These are phyloP conservation scores for Holcopasites calliopsidis DNA, from an alignment of 1,140 invertebrate genomes.

Conservation along the genomic window DNA sequence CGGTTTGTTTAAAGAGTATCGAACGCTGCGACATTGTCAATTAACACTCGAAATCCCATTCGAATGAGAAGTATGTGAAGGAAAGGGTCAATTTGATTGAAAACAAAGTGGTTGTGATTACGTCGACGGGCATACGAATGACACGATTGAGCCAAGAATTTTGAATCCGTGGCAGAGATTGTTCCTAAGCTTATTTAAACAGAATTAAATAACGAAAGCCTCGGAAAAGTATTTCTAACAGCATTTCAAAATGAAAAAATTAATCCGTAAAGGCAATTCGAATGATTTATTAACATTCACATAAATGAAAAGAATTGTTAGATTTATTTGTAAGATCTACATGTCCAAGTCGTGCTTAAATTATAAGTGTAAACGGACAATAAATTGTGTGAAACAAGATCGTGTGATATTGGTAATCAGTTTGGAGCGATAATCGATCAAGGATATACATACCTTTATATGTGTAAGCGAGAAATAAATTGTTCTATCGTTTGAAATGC, in stretches of 20 bases:
- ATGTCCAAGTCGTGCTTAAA: constrained; percentile 2
- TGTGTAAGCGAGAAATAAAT: constrained; percentile 1
- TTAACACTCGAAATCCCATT: constrained; percentile 2
- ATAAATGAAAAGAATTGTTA: background rate
- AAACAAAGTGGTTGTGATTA: constrained; percentile 1
- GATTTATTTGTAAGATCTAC: background rate
- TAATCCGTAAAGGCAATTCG: background rate
- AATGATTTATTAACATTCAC: background rate
- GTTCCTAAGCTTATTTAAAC: too few relatives aligned
- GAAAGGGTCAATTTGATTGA: constrained; percentile 25
- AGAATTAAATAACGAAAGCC: too few relatives aligned
- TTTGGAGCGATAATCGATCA: background rate
- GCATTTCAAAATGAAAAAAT: background rate
- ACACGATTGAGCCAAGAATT: too few relatives aligned
- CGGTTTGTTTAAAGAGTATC: background rate
- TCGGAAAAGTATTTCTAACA: too few relatives aligned
- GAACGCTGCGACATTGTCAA: constrained; percentile 27
- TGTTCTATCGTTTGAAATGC: background rate
- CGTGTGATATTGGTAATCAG: constrained; percentile 28
- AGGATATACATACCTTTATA: constrained; percentile 29
- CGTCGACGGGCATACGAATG: too few relatives aligned
- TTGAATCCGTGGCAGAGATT: too few relatives aligned
- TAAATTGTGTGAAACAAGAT: constrained; percentile 30
- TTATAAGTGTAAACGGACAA: constrained; percentile 53
- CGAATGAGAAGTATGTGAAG: background rate